Conservation (phyloP, 1,140 invertebrate genomes). For the Sinella curviseta region DNA sequence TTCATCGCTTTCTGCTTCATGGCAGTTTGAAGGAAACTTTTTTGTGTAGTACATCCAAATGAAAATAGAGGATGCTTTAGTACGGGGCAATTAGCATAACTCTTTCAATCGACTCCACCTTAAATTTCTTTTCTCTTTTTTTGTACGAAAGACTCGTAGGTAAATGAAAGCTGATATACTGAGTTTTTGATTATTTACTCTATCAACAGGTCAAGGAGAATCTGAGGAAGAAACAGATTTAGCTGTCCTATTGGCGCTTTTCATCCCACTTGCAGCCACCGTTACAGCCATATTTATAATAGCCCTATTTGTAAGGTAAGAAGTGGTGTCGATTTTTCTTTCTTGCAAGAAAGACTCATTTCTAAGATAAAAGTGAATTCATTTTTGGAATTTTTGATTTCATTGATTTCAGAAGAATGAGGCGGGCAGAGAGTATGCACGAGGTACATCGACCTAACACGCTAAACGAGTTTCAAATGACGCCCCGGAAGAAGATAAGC, state of each 20-base stretch:
- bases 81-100: neutral
- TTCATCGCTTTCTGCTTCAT: no score
- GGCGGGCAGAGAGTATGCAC: constrained; percentile 36
- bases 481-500: neutral
- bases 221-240: constrained; percentile 31
- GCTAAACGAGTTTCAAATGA: constrained; percentile 21
- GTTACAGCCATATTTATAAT: constrained; percentile 36
- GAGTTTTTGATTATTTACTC: no score
- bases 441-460: constrained; percentile 16
- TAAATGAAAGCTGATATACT: no score
- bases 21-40: no score
- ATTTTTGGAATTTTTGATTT: no score
- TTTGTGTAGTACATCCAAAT: no score
- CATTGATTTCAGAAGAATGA: constrained; percentile 39
- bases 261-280: constrained; percentile 34
- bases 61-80: no score
- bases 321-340: neutral
- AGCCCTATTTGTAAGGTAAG: constrained; percentile 40
- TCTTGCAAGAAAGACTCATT: neutral
- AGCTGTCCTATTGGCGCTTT: constrained; percentile 29
- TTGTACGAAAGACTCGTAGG: no score
- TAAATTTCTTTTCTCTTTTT: neutral
- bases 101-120: neutral
- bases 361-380: neutral
- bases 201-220: constrained; percentile 27